phyloP scores from a whole-genome alignment of 2,797 vertebrate genomes.

The Streptopelia turtur region DNA sequence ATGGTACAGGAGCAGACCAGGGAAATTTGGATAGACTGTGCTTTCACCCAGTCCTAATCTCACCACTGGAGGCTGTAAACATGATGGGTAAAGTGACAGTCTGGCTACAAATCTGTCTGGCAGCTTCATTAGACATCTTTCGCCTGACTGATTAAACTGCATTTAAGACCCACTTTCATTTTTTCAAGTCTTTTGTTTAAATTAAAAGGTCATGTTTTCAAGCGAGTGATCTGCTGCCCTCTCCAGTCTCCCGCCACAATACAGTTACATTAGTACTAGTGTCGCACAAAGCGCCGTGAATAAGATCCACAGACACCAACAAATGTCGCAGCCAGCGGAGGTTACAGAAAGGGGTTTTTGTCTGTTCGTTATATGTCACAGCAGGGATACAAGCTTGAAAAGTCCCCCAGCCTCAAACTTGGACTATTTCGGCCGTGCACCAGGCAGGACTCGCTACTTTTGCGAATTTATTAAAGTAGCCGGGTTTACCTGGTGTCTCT shows the following conservation, averaged over 20 bases:
- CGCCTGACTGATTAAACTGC: constrained; percentile 76
- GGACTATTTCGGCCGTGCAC: constrained; percentile 14
- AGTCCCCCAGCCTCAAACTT: constrained; percentile 60
- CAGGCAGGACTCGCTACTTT: neutral
- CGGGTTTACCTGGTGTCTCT: rapidly evolving
- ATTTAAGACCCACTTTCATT: constrained; percentile 75
- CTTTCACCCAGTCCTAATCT: constrained; percentile 68
- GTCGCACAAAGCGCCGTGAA: constrained; percentile 29
- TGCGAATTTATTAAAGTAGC: neutral
- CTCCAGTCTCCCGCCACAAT: constrained; percentile 39
- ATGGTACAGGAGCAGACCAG: neutral
- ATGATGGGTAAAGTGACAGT: constrained; percentile 71
- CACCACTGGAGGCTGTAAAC: constrained; percentile 72
- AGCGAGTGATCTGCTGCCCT: constrained; percentile 64
- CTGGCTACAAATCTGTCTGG: constrained; percentile 76
- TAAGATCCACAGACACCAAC: constrained; percentile 25
- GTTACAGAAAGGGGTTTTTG: constrained; percentile 68
- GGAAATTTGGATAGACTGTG: constrained; percentile 45
- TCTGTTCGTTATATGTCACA: constrained; percentile 51
- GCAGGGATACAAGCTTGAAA: constrained; percentile 48
- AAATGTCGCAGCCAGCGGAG: constrained; percentile 51
- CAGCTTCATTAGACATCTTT: constrained; percentile 78
- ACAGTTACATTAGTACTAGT: constrained; percentile 65
- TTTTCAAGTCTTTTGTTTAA: constrained; percentile 77
- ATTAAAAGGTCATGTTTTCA: constrained; percentile 77